Evolutionary conservation across 2,113 vertebrate species (phyloP), one percentile per base, ranked within the genome.

Genomic region (Arenaria interpres): DNA sequence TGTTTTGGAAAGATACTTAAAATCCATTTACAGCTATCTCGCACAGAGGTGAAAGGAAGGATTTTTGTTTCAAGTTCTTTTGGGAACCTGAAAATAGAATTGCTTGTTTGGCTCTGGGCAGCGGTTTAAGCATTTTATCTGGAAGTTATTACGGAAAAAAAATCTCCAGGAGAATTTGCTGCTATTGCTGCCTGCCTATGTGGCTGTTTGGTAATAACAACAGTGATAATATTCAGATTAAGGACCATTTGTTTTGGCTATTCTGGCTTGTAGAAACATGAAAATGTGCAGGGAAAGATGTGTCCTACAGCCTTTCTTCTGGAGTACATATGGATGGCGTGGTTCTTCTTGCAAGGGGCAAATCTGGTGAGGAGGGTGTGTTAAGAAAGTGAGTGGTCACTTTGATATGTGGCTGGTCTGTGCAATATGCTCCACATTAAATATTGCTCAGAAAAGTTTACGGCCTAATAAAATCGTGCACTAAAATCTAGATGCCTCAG

Each of bases 61-160:
- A 22, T n/a, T 88, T 96, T 93, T 89, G 57, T 45, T 89, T 91
- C 81, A 69, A 60, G 57, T 93, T 89, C 53, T 93, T 89, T 51
- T 57, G 71, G 90, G 71, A 83, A 94, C 74, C 50, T 94, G 91
- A 83, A 85, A 90, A 88, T 35, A 66, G 59, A 90, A 85, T 57
- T 57, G 20, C 62, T 94, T 41, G 53, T 39, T 95, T 89, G 66
- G 51, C 87, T 88, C 74, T 16, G n/a, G 81, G 82, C 50, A 85
- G 82, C 2, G 30, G 41, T 93, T 96, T 57, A 73, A 94, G 75
- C 45, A 7, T 79, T 96, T 96, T 85, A 62, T 79, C 88, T 93
- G 81, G 66, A 85, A 96, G 35, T 93, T 96, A 53, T 92, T 95
- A 66, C 3, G 57, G 89, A 81, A 82, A 51, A 43, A 54, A 24